Evolutionary conservation across 1,140 invertebrate genomes (phyloP).

Genomic region (Drosophila ananassae): DNA sequence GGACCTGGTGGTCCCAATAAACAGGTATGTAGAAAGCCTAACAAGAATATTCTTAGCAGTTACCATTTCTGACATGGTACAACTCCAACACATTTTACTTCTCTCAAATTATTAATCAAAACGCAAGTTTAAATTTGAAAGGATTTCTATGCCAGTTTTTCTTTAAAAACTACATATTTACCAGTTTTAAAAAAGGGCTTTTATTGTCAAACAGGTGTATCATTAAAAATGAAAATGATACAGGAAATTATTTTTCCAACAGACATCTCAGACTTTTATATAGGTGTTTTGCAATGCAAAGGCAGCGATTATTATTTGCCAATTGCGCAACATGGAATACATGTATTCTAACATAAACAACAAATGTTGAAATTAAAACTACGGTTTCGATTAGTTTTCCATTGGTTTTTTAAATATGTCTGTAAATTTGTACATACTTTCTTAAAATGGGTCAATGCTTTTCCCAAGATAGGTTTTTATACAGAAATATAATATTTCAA

Average conservation of each 20-base stretch:
- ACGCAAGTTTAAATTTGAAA: background rate
- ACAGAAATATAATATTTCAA: background rate
- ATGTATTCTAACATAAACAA: background rate
- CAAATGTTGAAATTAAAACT: background rate
- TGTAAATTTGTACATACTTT: background rate
- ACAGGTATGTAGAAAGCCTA: slow-evolving; percentile 60
- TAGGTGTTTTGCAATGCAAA: background rate
- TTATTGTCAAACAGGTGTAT: background rate
- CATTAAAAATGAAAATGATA: background rate
- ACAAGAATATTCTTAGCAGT: background rate
- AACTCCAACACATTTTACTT: slow-evolving; percentile 6
- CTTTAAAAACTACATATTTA: background rate
- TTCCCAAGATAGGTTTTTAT: background rate
- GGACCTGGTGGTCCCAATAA: slow-evolving; percentile 55
- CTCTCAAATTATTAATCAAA: slow-evolving; percentile 1
- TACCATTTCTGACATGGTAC: slow-evolving; percentile 2
- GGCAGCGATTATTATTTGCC: background rate
- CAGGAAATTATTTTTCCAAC: background rate
- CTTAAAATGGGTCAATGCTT: background rate
- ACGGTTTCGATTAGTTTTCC: background rate
- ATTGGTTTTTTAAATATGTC: background rate
- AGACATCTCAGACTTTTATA: background rate
- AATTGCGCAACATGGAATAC: background rate
- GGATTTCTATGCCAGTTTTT: background rate
- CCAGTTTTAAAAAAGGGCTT: background rate